Evolutionary conservation across 2,797 vertebrate genomes (phyloP), one percentile per base, ranked within the genome.

Genomic region (Limosa lapponica): DNA sequence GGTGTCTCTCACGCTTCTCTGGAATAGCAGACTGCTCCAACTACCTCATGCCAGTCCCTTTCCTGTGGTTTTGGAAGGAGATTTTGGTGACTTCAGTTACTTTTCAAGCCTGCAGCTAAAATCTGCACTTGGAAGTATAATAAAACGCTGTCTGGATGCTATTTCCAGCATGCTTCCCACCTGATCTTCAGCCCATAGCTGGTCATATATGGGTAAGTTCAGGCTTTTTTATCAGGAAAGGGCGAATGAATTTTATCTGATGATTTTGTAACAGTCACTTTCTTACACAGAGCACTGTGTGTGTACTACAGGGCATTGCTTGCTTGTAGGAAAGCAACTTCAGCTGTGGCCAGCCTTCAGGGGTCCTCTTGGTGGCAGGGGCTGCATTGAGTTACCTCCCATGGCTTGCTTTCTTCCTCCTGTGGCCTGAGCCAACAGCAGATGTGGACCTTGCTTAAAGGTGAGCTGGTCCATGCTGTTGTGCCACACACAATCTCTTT

Each of bases 1-100:
- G 6, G 28, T 36, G 11, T 23, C 51, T 78, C 32, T 14, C 5
- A 0, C 1, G 1, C 11, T 34, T 34, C 36, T 13, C 48, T 36
- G 32, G 32, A 66, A 6, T 0, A n/a, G 69, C n/a, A 52, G 13
- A 5, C 25, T 37, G 32, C 28, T 62, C 20, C n/a, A 41, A 16
- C 64, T 52, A 16, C 41, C 77, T 67, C 44, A 16, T n/a, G 25
- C 27, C 34, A 1, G 17, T 39, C 15, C 27, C 32, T 71, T 48
- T 59, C 19, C 30, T 46, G 34, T 37, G 41, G 10, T 67, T 37
- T 51, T 24, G 28, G 59, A 71, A 73, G 39, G 64, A 62, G 66
- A 36, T 74, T 49, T 81, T 27, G 24, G n/a, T 79, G 54, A 14
- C 34, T 23, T 78, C 43, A 9, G 34, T 61, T 57, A n/a, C 34